Base-by-base conservation (phyloP, 2,797 vertebrate genomes). In the Microcaecilia unicolor region DNA sequence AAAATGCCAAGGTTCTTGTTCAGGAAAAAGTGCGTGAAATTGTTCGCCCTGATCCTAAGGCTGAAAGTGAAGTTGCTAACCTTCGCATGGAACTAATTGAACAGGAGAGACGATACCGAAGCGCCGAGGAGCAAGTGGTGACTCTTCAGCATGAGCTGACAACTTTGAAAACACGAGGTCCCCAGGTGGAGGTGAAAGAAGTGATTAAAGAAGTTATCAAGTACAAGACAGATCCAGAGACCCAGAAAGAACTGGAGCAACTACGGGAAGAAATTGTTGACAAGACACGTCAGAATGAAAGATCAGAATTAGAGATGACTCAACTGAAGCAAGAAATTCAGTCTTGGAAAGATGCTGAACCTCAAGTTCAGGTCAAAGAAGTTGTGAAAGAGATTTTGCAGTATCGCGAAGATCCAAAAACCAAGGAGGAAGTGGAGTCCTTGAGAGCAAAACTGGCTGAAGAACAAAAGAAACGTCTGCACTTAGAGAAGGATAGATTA, bases 21-120 rank as follows among this genome's bases (percentile, higher is more conserved):
- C 93, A 99, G 58, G 93, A 99, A 69, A 98, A 97, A 25, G 72
- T 97, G 32, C 81, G 91, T 0, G 96, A 99, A 72, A 98, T 99
- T 2, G 85, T 98, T 32, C 82, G 94, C 9, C 94, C 96, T 0
- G 96, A 99, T 32, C 96, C 96, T 11, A 89, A 91, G 57, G 91
- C 90, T n/a, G 94, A 99, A 64, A 86, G 85, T 1, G 90, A 98
- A 50, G 88, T 93, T 15, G 90, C 91, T 38, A 90, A 88, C 51
- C 88, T 99, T n/a, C 88, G 91, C n/a, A 69, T 93, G 31, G 92
- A 98, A 50, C 71, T 95, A 39, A 84, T 97, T 7, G 91, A 98
- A 57, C 90, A 92, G 22, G 90, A 98, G 57, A 83, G 93, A 37
- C 86, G 83, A 35, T 87, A 49, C 57, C 84, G 56, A 18, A 88